These are phyloP conservation scores for Amazona vittata DNA, from an alignment of 2,113 vertebrate genomes.

Conservation along the genomic window DNA sequence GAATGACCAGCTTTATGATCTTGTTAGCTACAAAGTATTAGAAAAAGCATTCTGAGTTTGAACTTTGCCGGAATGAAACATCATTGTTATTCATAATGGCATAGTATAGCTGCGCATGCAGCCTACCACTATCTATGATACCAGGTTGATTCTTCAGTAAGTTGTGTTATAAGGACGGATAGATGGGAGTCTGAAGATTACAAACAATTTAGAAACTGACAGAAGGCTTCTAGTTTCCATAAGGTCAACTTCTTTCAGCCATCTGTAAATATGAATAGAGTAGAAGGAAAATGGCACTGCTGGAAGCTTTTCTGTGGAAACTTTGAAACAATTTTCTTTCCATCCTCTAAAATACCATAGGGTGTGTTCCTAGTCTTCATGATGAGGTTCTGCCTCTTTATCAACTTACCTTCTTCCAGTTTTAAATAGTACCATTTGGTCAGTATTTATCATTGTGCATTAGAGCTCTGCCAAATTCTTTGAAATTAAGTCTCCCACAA, in stretches of 20 bases:
- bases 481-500: not conserved
- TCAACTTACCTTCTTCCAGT: not conserved
- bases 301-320: not conserved
- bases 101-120: not conserved
- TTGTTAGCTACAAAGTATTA: not conserved
- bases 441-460: not conserved
- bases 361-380: not conserved
- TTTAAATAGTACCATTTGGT: not conserved
- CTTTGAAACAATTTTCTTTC: not conserved
- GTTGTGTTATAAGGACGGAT: not conserved
- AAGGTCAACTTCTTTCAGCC: slow-evolving; percentile 43
- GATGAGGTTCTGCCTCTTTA: not conserved
- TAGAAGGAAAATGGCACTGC: not conserved
- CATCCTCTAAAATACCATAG: not conserved
- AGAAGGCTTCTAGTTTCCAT: not conserved
- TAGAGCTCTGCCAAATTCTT: not conserved
- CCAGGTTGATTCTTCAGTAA: not conserved
- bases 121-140: not conserved
- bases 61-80: not conserved
- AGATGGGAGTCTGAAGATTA: not conserved
- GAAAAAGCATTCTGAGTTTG: not conserved
- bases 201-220: slow-evolving; percentile 23
- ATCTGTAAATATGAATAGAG: slow-evolving; percentile 14
- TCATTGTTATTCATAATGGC: not conserved
- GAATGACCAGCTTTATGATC: not conserved